Conservation (phyloP, 2,888 invertebrate species). For the Napeogenes sylphis region DNA sequence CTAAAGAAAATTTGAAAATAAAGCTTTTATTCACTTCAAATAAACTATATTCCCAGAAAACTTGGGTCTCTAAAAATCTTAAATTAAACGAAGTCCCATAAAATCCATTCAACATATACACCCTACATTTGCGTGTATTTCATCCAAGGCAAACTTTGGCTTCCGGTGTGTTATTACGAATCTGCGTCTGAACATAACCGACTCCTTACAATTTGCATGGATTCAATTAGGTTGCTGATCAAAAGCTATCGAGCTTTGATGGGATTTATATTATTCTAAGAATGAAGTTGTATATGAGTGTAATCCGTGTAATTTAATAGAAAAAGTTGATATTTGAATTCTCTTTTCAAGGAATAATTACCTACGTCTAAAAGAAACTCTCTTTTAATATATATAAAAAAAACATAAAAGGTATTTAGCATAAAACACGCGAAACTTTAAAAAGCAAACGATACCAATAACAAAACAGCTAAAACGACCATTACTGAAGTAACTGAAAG, state of each 20-base stretch:
- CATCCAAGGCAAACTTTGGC: conserved; percentile 21
- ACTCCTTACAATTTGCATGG: conserved; percentile 23
- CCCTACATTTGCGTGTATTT: conserved; percentile 8
- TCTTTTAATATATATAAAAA: too few relatives aligned
- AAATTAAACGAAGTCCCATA: background rate
- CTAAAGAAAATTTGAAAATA: too few relatives aligned
- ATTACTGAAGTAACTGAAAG: conserved; percentile 27
- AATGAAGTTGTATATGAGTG: background rate
- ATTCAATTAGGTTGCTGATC: conserved; percentile 18
- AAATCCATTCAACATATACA: background rate
- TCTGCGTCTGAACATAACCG: conserved; percentile 25
- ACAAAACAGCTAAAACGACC: conserved; percentile 4
- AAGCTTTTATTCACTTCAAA: too few relatives aligned
- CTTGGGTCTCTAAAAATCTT: background rate
- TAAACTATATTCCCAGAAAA: too few relatives aligned
- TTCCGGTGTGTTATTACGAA: conserved; percentile 22
- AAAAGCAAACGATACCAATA: conserved; percentile 3
- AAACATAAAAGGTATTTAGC: background rate
- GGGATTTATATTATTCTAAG: background rate
- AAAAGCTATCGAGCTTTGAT: conserved; percentile 6
- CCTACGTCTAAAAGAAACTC: too few relatives aligned
- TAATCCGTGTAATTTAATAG: background rate
- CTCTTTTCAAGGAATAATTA: too few relatives aligned
- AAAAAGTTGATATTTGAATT: too few relatives aligned
- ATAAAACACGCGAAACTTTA: background rate